These are phyloP conservation scores for Yponomeuta plumbellus DNA, from an alignment of 2,888 invertebrate genomes.

Conservation along the genomic window DNA sequence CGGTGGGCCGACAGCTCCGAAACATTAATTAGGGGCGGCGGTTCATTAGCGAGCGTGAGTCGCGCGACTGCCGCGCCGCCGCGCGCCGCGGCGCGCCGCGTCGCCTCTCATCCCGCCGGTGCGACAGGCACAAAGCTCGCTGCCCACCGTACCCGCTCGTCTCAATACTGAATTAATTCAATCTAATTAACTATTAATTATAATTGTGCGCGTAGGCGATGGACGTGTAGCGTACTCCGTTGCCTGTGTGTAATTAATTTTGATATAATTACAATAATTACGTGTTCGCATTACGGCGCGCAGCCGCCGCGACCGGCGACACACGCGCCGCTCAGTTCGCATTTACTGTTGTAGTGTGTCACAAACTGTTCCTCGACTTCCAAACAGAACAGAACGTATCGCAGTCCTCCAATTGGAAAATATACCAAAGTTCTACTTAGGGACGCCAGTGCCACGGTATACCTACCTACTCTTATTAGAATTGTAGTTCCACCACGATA, in stretches of 20 bases:
- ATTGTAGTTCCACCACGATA: too few relatives aligned
- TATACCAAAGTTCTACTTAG: too few relatives aligned
- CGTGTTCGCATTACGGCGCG: conserved; percentile 6
- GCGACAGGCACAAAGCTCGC: conserved; percentile 19
- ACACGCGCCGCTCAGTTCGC: too few relatives aligned
- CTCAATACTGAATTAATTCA: not conserved
- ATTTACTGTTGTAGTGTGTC: too few relatives aligned
- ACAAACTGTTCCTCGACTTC: too few relatives aligned
- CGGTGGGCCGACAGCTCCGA: not conserved
- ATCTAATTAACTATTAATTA: conserved; percentile 9
- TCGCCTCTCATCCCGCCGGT: conserved; percentile 19
- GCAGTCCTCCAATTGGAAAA: too few relatives aligned
- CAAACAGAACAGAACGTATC: too few relatives aligned
- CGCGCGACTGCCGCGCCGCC: conserved; percentile 5
- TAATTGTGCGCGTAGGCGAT: not conserved
- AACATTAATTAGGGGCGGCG: not conserved
- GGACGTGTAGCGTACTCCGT: not conserved
- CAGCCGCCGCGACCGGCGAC: not conserved
- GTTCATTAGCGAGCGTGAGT: not conserved
- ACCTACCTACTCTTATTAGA: too few relatives aligned
- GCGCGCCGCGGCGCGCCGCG: conserved; percentile 26
- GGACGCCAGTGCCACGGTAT: too few relatives aligned
- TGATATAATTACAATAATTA: conserved; percentile 14
- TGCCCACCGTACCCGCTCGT: conserved; percentile 19
- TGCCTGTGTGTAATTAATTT: conserved; percentile 10